Conservation (phyloP, 2,888 invertebrate genomes). For the Megamerina dolium region DNA sequence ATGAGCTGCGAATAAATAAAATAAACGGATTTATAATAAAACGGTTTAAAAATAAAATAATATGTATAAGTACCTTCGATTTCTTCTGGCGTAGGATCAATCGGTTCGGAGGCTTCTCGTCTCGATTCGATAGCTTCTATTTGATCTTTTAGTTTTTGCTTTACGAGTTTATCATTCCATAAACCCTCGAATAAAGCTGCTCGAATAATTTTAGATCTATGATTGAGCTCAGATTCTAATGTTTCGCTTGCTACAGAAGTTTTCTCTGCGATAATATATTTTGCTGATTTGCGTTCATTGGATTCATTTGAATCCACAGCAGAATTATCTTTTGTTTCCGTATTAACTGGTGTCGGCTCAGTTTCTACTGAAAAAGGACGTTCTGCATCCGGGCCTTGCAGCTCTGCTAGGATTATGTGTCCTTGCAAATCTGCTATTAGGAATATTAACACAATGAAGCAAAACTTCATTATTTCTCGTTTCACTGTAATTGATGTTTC, state of each 20-base stretch:
- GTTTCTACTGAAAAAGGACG: no score
- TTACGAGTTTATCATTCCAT: constrained; percentile 31
- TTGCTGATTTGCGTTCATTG: constrained; percentile 23
- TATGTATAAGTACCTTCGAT: constrained; percentile 55
- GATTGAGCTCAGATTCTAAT: constrained; percentile 22
- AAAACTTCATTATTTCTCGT: constrained; percentile 8
- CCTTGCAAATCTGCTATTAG: neutral
- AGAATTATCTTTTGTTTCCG: no score
- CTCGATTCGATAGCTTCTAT: constrained; percentile 31
- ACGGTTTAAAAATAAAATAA: neutral
- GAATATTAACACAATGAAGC: neutral
- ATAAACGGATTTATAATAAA: constrained; percentile 4
- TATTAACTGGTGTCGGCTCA: no score
- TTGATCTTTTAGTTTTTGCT: constrained; percentile 34
- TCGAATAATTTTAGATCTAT: constrained; percentile 30
- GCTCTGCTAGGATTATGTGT: neutral
- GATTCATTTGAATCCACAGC: constrained; percentile 10
- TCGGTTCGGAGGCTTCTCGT: constrained; percentile 31
- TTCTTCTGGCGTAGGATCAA: constrained; percentile 48
- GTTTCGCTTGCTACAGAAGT: constrained; percentile 8
- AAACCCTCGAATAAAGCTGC: constrained; percentile 33
- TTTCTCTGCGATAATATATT: constrained; percentile 20
- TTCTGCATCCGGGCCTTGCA: constrained; percentile 5
- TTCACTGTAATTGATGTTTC: constrained; percentile 15
- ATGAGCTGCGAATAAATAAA: constrained; percentile 56